Percentiles rank a stretch among this genome's conserved stretches.
Evolutionary conservation across 2,888 invertebrate genomes (phyloP).

Genomic region (Ceriagrion tenellum): DNA sequence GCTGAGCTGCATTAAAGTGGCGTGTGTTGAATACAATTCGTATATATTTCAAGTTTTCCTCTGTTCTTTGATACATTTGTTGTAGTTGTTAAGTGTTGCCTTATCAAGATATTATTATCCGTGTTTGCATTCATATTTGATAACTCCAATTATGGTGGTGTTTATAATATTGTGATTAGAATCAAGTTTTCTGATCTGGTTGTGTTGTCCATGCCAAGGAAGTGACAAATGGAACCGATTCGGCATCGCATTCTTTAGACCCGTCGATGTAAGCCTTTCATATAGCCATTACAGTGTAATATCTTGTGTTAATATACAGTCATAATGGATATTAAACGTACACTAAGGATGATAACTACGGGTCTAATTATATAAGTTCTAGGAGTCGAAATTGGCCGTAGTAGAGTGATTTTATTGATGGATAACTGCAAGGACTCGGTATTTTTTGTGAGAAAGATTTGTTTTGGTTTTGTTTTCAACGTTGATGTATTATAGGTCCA

Average conservation of each 20-base stretch:
- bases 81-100: conserved; percentile 65
- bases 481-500: conserved; percentile 45
- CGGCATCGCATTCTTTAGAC: conserved; percentile 43
- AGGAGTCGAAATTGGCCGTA: conserved; percentile 1
- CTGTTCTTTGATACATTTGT: conserved; percentile 54
- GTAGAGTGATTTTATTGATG: neutral
- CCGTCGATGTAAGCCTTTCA: conserved; percentile 55
- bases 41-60: conserved; percentile 60
- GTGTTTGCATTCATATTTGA: conserved; percentile 52
- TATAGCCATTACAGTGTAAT: neutral
- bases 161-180: conserved; percentile 55
- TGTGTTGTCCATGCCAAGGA: conserved; percentile 66
- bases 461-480: neutral
- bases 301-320: neutral
- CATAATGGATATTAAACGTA: neutral
- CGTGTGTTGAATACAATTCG: conserved; percentile 64
- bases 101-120: conserved; percentile 57
- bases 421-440: neutral
- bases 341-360: neutral
- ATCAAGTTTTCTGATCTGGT: conserved; percentile 53
- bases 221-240: conserved; percentile 64
- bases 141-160: conserved; percentile 48
- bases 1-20: conserved; percentile 68
- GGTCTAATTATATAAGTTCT: conserved; percentile 39
- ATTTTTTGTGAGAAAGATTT: neutral